These are phyloP conservation scores for Caenorhabditis plicata DNA, from an alignment of 2,888 invertebrate genomes.

Conservation along the genomic window DNA sequence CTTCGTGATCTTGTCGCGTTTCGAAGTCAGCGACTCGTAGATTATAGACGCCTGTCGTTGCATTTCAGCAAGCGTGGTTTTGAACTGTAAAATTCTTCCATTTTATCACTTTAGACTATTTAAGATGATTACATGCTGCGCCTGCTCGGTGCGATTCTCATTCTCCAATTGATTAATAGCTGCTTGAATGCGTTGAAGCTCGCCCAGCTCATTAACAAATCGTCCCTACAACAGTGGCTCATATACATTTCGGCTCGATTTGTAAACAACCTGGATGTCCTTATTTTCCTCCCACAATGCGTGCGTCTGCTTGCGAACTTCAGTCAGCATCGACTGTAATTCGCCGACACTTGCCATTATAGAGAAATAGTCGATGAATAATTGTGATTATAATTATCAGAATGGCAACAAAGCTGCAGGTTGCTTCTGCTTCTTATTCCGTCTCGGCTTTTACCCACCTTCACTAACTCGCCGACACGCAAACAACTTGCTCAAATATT, in stretches of 20 bases:
- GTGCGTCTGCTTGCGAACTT: constrained; percentile 55
- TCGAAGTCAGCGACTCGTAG: constrained; percentile 45
- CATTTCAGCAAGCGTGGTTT: constrained; percentile 51
- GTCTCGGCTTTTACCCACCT: no score
- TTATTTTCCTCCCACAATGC: constrained; percentile 64
- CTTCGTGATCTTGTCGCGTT: constrained; percentile 44
- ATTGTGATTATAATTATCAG: no score
- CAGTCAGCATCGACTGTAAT: constrained; percentile 37
- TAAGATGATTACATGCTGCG: constrained; percentile 28
- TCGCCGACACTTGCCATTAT: constrained; percentile 17
- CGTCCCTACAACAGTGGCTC: no score
- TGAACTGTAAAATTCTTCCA: no score
- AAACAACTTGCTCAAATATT: no score
- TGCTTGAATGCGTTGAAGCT: constrained; percentile 61
- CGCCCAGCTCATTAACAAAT: constrained; percentile 62
- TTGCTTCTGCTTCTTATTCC: no score
- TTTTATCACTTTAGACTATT: no score
- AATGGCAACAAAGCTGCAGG: no score
- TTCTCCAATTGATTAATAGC: constrained; percentile 55
- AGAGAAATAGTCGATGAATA: no score
- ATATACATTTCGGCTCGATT: no score
- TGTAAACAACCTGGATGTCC: constrained; percentile 49
- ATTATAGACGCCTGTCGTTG: constrained; percentile 55
- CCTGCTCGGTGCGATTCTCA: constrained; percentile 53
- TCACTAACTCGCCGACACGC: no score